Evolutionary conservation across 1,140 invertebrate genomes (phyloP).

Genomic region (Rhopalosiphum padi): DNA sequence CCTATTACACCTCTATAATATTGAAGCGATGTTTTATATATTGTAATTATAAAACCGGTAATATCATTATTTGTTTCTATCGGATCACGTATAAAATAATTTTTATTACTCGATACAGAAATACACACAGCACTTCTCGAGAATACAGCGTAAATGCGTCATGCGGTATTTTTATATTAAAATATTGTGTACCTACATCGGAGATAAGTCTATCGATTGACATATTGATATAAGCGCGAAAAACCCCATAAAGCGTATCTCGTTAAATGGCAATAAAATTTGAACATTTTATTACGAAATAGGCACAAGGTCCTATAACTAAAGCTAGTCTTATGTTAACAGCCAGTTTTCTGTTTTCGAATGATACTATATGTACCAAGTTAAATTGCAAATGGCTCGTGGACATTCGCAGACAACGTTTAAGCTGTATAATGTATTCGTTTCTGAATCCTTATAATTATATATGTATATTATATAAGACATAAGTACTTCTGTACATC

Average conservation of each 20-base stretch:
- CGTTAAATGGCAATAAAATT: not conserved
- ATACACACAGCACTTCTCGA: not conserved
- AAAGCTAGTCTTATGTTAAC: not conserved
- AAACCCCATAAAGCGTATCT: not conserved
- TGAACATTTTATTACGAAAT: not conserved
- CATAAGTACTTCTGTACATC: too few species aligned
- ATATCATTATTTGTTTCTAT: not conserved
- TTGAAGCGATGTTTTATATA: not conserved
- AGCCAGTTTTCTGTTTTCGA: not conserved
- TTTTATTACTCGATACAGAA: slow-evolving; percentile 16
- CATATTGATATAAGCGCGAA: not conserved
- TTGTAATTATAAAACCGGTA: slow-evolving; percentile 16
- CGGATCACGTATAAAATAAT: not conserved
- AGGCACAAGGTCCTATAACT: not conserved
- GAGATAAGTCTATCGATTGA: slow-evolving; percentile 4
- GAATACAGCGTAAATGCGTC: not conserved
- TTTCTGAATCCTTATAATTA: not conserved
- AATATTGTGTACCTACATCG: not conserved
- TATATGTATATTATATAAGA: too few species aligned
- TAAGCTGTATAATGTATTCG: not conserved
- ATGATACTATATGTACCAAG: not conserved
- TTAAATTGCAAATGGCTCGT: not conserved
- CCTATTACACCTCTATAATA: not conserved
- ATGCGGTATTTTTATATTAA: not conserved
- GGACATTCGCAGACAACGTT: not conserved